Evolutionary conservation across 2,888 invertebrate species (phyloP).

Genomic region (Zhuqinia jingwanae): DNA sequence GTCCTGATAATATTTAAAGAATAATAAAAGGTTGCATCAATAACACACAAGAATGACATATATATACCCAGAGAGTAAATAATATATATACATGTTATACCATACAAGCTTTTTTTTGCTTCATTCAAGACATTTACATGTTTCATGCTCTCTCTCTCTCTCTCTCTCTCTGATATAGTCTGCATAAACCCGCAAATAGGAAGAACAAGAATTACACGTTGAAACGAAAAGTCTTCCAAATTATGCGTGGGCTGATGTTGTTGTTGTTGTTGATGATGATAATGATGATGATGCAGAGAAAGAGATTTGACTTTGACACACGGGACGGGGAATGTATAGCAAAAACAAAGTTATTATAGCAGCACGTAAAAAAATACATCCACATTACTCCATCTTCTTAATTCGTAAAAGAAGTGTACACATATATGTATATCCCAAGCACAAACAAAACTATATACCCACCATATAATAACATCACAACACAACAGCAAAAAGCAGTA

Average conservation of each 20-base stretch:
- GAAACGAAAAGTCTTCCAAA: constrained; percentile 47
- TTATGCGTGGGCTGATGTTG: constrained; percentile 56
- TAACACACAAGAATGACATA: constrained; percentile 55
- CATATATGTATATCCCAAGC: not conserved
- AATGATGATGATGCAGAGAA: constrained; percentile 16
- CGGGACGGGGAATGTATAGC: constrained; percentile 11
- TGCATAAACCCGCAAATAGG: too few species aligned
- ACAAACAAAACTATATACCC: too few species aligned
- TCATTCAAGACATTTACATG: too few species aligned
- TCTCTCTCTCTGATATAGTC: too few species aligned
- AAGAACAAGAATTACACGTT: constrained; percentile 13
- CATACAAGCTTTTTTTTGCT: not conserved
- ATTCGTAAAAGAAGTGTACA: constrained; percentile 25
- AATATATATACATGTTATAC: not conserved
- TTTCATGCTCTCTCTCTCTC: too few species aligned
- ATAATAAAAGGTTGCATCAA: constrained; percentile 58
- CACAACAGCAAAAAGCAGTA: too few species aligned
- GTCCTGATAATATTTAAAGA: constrained; percentile 71
- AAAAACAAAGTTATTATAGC: constrained; percentile 37
- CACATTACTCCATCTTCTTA: constrained; percentile 15
- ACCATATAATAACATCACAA: too few species aligned
- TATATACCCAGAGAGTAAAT: constrained; percentile 49
- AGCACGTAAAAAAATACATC: constrained; percentile 20
- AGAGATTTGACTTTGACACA: constrained; percentile 64
- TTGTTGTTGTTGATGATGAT: constrained; percentile 34